Base-by-base conservation (phyloP, 1,140 invertebrate genomes). In the Acyrthosiphon pisum region DNA sequence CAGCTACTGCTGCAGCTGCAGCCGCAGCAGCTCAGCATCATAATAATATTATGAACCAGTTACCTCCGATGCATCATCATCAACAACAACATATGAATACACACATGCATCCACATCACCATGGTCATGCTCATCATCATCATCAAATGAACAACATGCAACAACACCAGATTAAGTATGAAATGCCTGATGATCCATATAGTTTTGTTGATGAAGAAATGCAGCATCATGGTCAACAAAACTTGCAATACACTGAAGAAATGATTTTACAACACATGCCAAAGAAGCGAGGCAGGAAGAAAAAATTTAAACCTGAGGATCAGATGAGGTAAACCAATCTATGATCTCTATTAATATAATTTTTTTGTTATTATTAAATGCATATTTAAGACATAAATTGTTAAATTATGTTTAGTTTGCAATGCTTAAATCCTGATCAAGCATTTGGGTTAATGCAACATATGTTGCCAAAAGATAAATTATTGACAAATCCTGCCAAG, bases 281-380 rank as follows among this genome's bases (percentile, higher is more conserved):
- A n/a, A 98, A 98, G 95, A 98, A 98, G 95, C 95, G 97, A 48
- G 97, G 97, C 20, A 95, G 97, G 48, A 98, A 98, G 96, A 98
- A 98, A 96, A 98, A 98, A 95, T 95, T 96, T 37, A 96, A 96
- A 88, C 95, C 95, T 1, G 96, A 96, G 94, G 95, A 96, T 94
- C 90, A 94, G 91, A 93, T 90, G 94, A 68, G 46, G 84, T 90
- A 90, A 30, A 44, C 9, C 60, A 37, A 41, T 56, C 11, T 41
- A 37, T 90, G 3, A 90, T 41, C 37, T 56, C 11, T 37, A 86
- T 18, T 20, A 37, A 35, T 90, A 26, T 8, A 81, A 48, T 60
- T 41, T n/a, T 50, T 90, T 50, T 53, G 50, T 22, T 14, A 23
- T 53, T 46, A 46, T 37, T 9, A 23, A 37, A 26, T 53, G 8